Conservation (phyloP, 2,113 vertebrate species). For the Chlorodrepanis virens region DNA sequence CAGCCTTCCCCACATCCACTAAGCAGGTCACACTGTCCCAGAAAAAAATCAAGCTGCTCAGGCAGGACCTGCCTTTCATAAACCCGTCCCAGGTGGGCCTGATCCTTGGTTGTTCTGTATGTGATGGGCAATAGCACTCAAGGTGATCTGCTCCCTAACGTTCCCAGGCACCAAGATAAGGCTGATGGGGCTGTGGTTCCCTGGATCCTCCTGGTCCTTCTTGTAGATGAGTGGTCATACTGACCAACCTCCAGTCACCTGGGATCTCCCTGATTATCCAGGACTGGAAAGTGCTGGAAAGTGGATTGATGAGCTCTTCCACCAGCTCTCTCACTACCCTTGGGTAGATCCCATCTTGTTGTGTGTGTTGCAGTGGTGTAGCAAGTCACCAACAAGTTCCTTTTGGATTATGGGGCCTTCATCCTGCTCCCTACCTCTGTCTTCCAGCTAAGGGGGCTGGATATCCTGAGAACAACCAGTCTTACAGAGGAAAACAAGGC, state of each 20-base stretch:
- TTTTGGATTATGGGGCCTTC: background rate
- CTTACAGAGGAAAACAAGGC: background rate
- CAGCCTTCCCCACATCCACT: background rate
- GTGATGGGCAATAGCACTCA: background rate
- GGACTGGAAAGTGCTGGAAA: background rate
- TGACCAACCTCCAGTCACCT: background rate
- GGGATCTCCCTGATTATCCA: background rate
- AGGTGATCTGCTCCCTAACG: background rate
- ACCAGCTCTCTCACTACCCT: background rate
- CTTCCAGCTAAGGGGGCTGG: background rate
- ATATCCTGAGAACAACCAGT: background rate
- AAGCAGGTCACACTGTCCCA: background rate
- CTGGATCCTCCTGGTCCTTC: background rate
- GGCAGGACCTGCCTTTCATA: background rate
- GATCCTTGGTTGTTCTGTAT: background rate
- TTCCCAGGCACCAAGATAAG: accelerated
- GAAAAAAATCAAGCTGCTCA: background rate
- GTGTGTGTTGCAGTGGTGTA: background rate
- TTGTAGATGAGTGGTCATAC: background rate
- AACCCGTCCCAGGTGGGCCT: background rate
- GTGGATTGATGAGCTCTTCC: background rate
- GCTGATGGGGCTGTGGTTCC: background rate
- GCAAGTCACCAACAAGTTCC: background rate
- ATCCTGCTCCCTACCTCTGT: background rate
- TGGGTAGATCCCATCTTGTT: background rate